phyloP scores from a whole-genome alignment of 2,113 vertebrate species.

The Hymenochirus boettgeri region DNA sequence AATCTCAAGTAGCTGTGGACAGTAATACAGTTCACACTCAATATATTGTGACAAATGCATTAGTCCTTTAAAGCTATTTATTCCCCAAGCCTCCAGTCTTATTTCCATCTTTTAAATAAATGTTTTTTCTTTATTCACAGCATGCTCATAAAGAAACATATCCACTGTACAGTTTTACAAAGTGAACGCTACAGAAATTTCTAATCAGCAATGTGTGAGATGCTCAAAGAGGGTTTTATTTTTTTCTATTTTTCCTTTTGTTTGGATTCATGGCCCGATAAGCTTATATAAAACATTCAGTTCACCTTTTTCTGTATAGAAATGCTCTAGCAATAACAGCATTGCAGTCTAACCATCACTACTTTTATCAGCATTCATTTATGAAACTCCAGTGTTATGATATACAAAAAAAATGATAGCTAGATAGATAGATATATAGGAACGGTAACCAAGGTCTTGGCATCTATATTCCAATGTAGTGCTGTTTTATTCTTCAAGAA shows the following conservation, averaged over 20 bases:
- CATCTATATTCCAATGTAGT: constrained; percentile 28
- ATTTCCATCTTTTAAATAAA: background rate
- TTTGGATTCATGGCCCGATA: background rate
- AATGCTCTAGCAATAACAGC: background rate
- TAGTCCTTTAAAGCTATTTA: background rate
- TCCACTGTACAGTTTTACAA: background rate
- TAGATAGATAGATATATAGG: background rate
- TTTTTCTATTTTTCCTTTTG: background rate
- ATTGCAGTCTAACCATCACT: background rate
- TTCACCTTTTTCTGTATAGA: background rate
- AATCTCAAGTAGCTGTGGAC: too few relatives aligned
- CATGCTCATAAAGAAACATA: background rate
- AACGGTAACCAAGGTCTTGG: background rate
- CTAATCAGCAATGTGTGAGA: background rate
- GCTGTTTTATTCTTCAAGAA: constrained; percentile 43
- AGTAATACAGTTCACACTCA: background rate
- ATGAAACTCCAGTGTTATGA: background rate
- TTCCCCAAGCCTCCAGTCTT: background rate
- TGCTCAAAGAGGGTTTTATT: too few relatives aligned
- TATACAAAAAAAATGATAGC: background rate
- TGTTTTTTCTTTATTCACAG: background rate
- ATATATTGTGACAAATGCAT: background rate
- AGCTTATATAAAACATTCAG: background rate
- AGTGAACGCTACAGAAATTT: background rate
- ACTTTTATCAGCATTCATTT: background rate